Evolutionary conservation across 2,113 vertebrate species (phyloP).

Genomic region (Ptychochromis oligacanthus): DNA sequence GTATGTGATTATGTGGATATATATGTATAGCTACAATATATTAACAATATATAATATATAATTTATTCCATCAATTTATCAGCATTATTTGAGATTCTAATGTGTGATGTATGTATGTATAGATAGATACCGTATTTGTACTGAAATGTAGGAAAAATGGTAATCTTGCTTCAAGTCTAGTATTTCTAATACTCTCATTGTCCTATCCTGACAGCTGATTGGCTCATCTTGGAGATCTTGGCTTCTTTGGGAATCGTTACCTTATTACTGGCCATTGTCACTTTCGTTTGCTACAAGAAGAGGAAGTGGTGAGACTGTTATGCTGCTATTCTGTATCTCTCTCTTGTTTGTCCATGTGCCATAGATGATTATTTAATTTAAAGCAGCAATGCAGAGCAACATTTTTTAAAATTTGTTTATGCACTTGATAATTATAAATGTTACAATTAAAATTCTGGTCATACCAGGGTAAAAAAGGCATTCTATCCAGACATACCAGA

Average conservation of each 20-base stretch:
- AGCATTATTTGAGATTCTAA: background rate
- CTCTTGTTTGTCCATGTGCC: background rate
- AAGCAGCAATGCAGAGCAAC: background rate
- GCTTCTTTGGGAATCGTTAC: slow-evolving; percentile 68
- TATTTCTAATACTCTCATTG: background rate
- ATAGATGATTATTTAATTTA: background rate
- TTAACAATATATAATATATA: background rate
- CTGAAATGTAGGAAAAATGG: background rate
- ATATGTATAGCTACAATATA: background rate
- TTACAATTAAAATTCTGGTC: slow-evolving; percentile 1
- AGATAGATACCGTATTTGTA: background rate
- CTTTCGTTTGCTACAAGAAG: slow-evolving; percentile 80
- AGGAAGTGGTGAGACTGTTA: slow-evolving; percentile 75
- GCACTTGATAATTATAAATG: background rate
- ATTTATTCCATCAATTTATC: background rate
- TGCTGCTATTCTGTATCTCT: background rate
- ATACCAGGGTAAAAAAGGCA: slow-evolving; percentile 75
- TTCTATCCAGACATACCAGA: slow-evolving; percentile 81
- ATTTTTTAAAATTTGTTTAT: background rate
- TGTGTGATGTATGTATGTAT: background rate
- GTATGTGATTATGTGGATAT: slow-evolving; percentile 51
- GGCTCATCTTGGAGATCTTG: slow-evolving; percentile 79
- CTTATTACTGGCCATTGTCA: slow-evolving; percentile 64
- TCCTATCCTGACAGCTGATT: slow-evolving; percentile 59
- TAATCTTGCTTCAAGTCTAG: background rate